These are phyloP conservation scores for Hemiprocne comata DNA, from an alignment of 2,113 vertebrate genomes.

Conservation along the genomic window DNA sequence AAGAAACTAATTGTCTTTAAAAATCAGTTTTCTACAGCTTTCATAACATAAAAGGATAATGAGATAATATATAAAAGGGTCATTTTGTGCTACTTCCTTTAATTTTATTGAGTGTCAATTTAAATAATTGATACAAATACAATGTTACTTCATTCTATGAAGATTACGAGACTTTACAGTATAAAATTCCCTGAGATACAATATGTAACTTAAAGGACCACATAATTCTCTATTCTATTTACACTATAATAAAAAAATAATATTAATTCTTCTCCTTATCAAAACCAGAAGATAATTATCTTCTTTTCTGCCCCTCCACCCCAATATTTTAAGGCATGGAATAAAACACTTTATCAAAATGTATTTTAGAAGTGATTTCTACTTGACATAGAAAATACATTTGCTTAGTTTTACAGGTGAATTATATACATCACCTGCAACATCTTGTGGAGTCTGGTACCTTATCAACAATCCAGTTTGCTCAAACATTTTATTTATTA, in stretches of 20 bases:
- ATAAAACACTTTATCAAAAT: neutral
- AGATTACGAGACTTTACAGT: neutral
- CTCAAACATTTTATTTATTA: neutral
- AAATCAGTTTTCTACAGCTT: neutral
- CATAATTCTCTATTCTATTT: neutral
- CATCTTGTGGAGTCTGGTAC: neutral
- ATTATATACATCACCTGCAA: neutral
- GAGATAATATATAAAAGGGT: neutral
- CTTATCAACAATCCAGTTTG: neutral
- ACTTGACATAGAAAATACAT: neutral
- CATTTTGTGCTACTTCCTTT: neutral
- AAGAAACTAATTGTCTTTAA: neutral
- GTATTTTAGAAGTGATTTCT: neutral
- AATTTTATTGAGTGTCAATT: conserved; percentile 23
- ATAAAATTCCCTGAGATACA: conserved; percentile 66
- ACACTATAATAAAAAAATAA: neutral
- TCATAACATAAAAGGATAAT: neutral
- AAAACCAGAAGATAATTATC: neutral
- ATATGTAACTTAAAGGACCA: neutral
- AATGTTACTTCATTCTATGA: neutral
- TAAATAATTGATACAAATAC: conserved; percentile 1
- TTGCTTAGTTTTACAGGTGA: neutral
- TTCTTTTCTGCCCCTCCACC: neutral
- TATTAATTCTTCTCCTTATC: neutral
- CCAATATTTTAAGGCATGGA: conserved; percentile 2